A percentile compares a stretch with the other conserved stretches of the same genome.
These are phyloP conservation scores for Thinocorus orbignyianus DNA, from an alignment of 2,113 vertebrate species.

Conservation along the genomic window DNA sequence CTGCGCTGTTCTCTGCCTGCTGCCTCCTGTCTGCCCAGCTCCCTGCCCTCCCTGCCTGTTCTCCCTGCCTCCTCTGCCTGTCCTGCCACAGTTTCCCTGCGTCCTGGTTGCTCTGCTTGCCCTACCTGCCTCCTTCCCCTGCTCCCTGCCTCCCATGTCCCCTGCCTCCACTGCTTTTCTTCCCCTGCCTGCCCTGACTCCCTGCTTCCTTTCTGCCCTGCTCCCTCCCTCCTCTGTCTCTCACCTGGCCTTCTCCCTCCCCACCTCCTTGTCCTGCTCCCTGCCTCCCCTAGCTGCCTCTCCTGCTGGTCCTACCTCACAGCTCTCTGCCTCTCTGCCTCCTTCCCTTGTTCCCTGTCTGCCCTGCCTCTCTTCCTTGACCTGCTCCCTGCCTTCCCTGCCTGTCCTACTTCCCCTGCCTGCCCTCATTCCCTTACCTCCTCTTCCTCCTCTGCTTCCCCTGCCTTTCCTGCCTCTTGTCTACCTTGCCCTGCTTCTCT, in stretches of 20 bases:
- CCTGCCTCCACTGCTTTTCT: not conserved
- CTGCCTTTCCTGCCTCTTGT: not conserved
- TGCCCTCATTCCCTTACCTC: not conserved
- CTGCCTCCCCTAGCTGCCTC: not conserved
- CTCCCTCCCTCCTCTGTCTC: not conserved
- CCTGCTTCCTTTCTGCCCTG: not conserved
- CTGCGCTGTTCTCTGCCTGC: not conserved
- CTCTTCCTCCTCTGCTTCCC: not conserved
- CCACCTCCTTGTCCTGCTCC: not conserved
- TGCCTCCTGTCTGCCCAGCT: not conserved
- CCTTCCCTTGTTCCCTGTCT: not conserved
- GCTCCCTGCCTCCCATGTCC: not conserved
- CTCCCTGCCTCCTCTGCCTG: not conserved
- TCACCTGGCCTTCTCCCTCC: not conserved
- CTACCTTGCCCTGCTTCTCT: not conserved
- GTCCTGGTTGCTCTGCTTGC: not conserved
- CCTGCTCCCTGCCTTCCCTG: not conserved
- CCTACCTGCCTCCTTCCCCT: not conserved
- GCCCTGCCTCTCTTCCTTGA: not conserved
- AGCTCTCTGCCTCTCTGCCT: not conserved
- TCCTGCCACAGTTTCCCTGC: not conserved
- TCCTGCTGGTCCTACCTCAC: not conserved
- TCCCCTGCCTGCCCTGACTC: not conserved
- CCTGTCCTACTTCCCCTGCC: not conserved
- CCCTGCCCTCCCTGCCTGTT: not conserved